These are phyloP conservation scores for Atta texana DNA, from an alignment of 1,140 invertebrate genomes.

Conservation along the genomic window DNA sequence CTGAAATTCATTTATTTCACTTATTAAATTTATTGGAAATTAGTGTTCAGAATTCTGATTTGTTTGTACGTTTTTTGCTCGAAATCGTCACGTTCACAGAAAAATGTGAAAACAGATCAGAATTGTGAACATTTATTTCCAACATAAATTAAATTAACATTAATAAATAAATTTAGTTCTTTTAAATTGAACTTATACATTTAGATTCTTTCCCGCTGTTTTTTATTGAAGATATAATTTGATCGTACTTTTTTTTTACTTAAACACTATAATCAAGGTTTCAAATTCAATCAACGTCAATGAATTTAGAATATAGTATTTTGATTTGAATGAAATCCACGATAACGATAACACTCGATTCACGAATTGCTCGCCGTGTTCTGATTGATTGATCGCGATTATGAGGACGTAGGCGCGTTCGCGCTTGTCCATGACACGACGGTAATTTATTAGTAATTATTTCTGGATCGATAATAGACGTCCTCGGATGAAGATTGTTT, in stretches of 20 bases:
- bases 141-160: too few species aligned
- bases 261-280: neutral
- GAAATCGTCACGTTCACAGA: too few species aligned
- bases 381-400: slow-evolving; percentile 33
- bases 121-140: too few species aligned
- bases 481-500: slow-evolving; percentile 27
- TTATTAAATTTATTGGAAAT: too few species aligned
- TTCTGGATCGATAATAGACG: slow-evolving; percentile 51
- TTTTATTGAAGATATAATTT: too few species aligned
- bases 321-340: neutral
- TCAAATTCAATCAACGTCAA: neutral
- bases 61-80: too few species aligned
- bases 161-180: too few species aligned
- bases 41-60: too few species aligned
- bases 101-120: too few species aligned
- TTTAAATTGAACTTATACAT: too few species aligned
- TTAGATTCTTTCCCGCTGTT: too few species aligned
- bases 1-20: too few species aligned
- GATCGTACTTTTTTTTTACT: neutral
- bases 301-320: neutral
- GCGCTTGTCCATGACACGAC: slow-evolving; percentile 1
- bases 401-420: slow-evolving; percentile 18
- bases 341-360: slow-evolving; percentile 4
- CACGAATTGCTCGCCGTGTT: neutral
- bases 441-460: slow-evolving; percentile 66